phyloP scores from a whole-genome alignment of 2,113 vertebrate species.

The Pongo pygmaeus region DNA sequence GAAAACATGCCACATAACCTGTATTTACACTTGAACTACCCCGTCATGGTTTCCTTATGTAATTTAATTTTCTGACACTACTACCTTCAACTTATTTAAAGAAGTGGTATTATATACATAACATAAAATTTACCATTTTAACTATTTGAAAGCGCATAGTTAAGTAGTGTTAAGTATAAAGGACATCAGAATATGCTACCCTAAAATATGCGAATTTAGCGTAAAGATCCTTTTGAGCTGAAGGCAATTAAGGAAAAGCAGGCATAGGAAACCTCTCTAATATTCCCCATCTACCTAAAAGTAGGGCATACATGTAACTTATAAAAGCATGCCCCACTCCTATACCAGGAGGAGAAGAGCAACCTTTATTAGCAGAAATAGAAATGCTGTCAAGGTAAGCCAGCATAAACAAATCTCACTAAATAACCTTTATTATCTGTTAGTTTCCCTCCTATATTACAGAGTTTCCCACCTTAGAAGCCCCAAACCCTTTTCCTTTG shows the following conservation, averaged over 20 bases:
- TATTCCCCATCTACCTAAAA: not conserved
- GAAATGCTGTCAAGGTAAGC: not conserved
- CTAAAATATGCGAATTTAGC: not conserved
- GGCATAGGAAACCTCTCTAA: not conserved
- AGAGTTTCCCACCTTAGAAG: not conserved
- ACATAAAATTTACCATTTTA: not conserved
- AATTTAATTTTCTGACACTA: not conserved
- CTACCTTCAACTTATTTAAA: not conserved
- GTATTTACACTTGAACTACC: not conserved
- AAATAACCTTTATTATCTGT: not conserved
- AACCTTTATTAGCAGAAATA: not conserved
- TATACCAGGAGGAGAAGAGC: not conserved
- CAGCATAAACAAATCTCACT: not conserved
- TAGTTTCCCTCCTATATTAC: not conserved
- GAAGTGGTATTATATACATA: not conserved
- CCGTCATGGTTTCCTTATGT: not conserved
- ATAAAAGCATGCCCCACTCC: not conserved
- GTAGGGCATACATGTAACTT: not conserved
- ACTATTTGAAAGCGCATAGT: not conserved
- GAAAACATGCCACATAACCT: not conserved
- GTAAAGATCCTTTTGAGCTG: not conserved
- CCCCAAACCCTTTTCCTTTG: not conserved
- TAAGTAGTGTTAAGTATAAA: not conserved
- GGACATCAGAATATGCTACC: not conserved
- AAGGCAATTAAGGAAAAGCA: not conserved